Conservation (phyloP, 2,797 vertebrate species). For the Selene dorsalis region DNA sequence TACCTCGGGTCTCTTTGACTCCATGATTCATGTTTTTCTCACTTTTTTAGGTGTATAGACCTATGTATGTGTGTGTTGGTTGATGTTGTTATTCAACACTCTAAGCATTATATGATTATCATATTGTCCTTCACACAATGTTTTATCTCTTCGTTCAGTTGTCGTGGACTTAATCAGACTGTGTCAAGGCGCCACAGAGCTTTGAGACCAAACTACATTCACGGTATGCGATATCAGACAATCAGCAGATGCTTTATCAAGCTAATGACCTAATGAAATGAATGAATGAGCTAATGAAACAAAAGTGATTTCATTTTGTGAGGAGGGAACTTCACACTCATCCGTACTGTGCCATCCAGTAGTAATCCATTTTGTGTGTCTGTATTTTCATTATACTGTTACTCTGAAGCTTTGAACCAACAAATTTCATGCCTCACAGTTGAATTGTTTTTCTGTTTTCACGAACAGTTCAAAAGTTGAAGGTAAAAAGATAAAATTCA, state of each 20-base stretch:
- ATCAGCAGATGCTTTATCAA: constrained; percentile 4
- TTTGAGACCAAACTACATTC: background rate
- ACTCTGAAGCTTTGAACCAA: background rate
- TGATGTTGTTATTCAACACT: background rate
- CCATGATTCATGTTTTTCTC: constrained; percentile 18
- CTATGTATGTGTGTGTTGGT: background rate
- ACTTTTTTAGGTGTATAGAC: background rate
- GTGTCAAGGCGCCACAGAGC: constrained; percentile 8
- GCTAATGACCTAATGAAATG: background rate
- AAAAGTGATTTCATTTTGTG: background rate
- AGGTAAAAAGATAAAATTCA: too few species aligned
- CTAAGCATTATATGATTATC: constrained; percentile 27
- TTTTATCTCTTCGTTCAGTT: background rate
- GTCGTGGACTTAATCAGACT: background rate
- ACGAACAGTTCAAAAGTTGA: background rate
- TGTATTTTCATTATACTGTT: background rate
- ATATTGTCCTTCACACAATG: background rate
- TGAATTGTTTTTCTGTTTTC: background rate
- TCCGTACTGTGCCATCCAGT: background rate
- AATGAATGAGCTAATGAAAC: too few species aligned
- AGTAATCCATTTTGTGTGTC: background rate
- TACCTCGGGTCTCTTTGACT: background rate
- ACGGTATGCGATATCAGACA: background rate
- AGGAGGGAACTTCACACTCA: background rate
- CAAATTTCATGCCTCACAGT: background rate